A percentile compares a stretch with the other conserved stretches of the same genome.
Conservation (phyloP, 2,113 vertebrate species). For the Chloroceryle aenea region DNA sequence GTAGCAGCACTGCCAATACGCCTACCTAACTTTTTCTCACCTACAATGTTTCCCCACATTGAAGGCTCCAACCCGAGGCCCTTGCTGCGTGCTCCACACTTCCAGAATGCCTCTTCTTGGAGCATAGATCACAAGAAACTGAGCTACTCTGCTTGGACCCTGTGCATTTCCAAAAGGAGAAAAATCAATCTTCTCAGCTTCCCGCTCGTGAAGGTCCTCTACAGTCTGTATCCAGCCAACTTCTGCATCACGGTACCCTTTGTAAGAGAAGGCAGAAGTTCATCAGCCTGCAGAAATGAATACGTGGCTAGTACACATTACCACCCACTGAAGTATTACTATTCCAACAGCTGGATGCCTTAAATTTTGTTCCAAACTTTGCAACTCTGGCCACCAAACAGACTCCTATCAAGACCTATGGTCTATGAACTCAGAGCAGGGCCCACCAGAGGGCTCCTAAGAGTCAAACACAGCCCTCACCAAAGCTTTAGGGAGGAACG, state of each 20-base stretch:
- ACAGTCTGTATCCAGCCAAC: conserved; percentile 92
- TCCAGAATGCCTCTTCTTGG: conserved; percentile 94
- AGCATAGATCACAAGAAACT: conserved; percentile 96
- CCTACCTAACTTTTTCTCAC: conserved; percentile 61
- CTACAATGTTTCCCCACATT: conserved; percentile 96
- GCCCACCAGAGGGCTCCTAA: not conserved
- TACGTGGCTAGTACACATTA: not conserved
- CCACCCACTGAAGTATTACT: not conserved
- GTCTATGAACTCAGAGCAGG: not conserved
- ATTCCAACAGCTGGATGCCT: not conserved
- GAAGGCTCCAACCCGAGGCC: conserved; percentile 94
- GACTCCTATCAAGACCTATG: not conserved
- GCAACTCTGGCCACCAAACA: not conserved
- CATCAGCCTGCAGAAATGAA: not conserved
- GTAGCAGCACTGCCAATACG: not conserved
- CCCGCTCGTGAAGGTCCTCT: conserved; percentile 89
- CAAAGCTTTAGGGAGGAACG: not conserved
- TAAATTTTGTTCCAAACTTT: not conserved
- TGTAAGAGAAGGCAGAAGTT: not conserved
- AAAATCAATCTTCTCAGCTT: conserved; percentile 76
- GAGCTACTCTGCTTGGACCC: conserved; percentile 85
- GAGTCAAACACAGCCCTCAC: not conserved
- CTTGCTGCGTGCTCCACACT: conserved; percentile 96
- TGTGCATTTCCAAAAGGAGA: conserved; percentile 79
- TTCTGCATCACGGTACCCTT: conserved; percentile 95